Percentiles rank a stretch among this genome's conserved stretches.
Evolutionary conservation across 2,888 invertebrate genomes (phyloP).

Genomic region (Spisula subtruncata): DNA sequence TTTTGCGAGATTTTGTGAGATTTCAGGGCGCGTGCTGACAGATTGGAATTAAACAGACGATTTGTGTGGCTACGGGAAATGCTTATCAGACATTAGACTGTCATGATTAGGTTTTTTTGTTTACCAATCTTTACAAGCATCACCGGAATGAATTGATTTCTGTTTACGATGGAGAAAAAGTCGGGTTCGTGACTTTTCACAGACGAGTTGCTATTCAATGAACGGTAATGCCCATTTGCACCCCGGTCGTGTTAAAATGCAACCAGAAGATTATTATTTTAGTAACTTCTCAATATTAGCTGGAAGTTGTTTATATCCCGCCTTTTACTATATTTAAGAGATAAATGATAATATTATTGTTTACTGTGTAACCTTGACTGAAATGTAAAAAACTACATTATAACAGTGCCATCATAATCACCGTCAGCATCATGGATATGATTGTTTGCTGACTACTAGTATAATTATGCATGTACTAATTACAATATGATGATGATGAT

Average conservation of each 20-base stretch:
- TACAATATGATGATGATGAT: no score
- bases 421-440: no score
- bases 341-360: no score
- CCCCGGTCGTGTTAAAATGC: not conserved
- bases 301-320: no score
- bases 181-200: constrained; percentile 12
- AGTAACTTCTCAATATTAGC: not conserved
- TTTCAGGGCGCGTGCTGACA: constrained; percentile 42
- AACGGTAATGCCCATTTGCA: not conserved
- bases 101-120: constrained; percentile 42
- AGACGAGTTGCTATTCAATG: not conserved
- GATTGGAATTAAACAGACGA: constrained; percentile 54
- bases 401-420: no score
- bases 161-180: constrained; percentile 2
- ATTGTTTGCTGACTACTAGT: no score
- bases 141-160: constrained; percentile 22
- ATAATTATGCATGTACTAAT: no score
- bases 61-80: constrained; percentile 61
- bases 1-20: constrained; percentile 46
- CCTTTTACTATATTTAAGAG: no score
- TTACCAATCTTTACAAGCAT: constrained; percentile 31
- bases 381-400: no score
- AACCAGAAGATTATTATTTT: not conserved
- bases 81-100: constrained; percentile 46
- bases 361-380: no score